Evolutionary conservation across 1,140 invertebrate species (phyloP), one percentile per base, ranked within the genome.

Genomic region (Bombus turneri): DNA sequence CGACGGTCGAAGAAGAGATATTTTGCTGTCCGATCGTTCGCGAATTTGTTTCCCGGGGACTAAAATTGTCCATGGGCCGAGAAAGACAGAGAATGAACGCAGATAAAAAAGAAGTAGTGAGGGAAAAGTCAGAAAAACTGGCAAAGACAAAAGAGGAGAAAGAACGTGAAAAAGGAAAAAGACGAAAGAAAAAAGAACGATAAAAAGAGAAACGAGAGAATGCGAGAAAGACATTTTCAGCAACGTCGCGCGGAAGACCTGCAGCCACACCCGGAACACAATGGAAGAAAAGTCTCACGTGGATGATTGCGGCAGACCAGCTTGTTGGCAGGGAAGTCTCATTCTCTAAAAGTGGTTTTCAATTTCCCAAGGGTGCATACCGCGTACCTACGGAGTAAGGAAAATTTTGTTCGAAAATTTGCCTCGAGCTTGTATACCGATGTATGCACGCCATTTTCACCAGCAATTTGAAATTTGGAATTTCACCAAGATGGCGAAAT

Each of bases 301-400:
- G 93, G 94, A 95, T 93, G 94, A 95, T 94, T 94, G 93, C 92
- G 93, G 94, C 94, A 95, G 93, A 93, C 93, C 94, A 95, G 95
- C 95, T 95, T 95, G 95, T 95, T 95, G 93, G 95, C 95, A 95
- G 95, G 94, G 93, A 95, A 95, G 94, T 95, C 94, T 95, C 93
- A 95, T 95, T 95, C 93, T 94, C 92, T 95, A 94, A 93, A 94
- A 95, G 92, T 95, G 94, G 93, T 93, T 94, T 93, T 93, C 94
- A 95, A 94, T 94, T 94, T 89, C 91, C 93, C 93, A 94, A 95
- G 93, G 93, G 94, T 94, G 94, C 94, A 94, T 94, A 72, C 73
- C 87, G 88, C 74, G 85, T 82, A 76, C 80, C 85, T 72, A 87
- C 85, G 41, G 28, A 66, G n/a, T 13, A 62, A 62, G 47, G 28